These are phyloP conservation scores for Centrocercus urophasianus DNA, from an alignment of 2,113 vertebrate genomes.

Conservation along the genomic window DNA sequence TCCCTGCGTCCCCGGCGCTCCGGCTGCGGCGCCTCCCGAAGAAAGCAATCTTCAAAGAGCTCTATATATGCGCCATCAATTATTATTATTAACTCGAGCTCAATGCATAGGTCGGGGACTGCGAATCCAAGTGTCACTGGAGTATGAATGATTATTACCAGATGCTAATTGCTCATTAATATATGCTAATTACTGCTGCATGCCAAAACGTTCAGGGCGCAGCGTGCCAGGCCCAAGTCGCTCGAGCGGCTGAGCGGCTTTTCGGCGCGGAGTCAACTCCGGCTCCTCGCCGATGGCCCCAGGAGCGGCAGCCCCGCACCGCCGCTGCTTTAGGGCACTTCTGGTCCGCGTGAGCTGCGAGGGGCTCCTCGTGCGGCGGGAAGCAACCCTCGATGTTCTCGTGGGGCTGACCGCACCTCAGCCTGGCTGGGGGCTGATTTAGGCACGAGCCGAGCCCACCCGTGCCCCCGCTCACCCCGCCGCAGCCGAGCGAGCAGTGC, in stretches of 20 bases:
- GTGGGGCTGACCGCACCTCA: not conserved
- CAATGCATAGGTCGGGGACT: not conserved
- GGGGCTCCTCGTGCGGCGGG: not conserved
- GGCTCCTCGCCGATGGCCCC: not conserved
- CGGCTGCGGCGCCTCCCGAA: fast-evolving
- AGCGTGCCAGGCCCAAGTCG: not conserved
- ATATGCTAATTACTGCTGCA: slow-evolving; percentile 49
- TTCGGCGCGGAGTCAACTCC: not conserved
- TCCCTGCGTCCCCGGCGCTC: not conserved
- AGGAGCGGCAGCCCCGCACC: not conserved
- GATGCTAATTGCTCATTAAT: slow-evolving; percentile 55
- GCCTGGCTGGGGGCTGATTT: too few relatives aligned
- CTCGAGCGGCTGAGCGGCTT: not conserved
- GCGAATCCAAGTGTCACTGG: slow-evolving; percentile 38
- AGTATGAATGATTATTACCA: slow-evolving; percentile 10
- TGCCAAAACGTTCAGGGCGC: not conserved
- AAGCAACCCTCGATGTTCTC: not conserved
- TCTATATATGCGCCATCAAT: not conserved
- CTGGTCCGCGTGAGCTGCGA: not conserved
- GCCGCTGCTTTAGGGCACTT: not conserved
- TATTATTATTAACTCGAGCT: not conserved
- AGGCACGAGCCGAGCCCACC: fast-evolving
- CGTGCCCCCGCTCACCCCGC: fast-evolving
- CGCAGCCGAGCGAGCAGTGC: not conserved
- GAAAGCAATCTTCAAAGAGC: not conserved